Evolutionary conservation across 92 coral and sea anemone species (phyloP), one percentile per base, ranked within the genome.

Genomic region (Umimayanthus chanpuru): DNA sequence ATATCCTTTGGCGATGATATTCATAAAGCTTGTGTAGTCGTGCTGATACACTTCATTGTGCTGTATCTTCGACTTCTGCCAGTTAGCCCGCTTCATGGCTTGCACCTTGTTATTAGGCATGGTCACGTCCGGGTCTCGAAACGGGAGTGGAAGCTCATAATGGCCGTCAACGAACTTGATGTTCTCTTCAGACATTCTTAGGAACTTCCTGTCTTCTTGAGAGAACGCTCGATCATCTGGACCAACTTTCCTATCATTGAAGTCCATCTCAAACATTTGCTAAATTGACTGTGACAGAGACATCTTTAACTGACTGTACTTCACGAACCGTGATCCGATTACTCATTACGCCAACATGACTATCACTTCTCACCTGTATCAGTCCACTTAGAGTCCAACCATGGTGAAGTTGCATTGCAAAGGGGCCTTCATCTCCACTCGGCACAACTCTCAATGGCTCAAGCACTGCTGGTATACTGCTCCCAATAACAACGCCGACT

Each of bases 341-440:
- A 11, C 66, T 76, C 21, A 77, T 88, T 28, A 85, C 61, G 5
- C 44, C 73, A 5, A n/a, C n/a, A 4, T 32, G 74, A 28, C 66
- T 23, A 21, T 84, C 50, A 64, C 47, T 87, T 6, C 67, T 18
- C 38, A 90, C 44, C 53, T 43, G 71, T 43, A 93, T 65, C 14
- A 92, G 94, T 4, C 91, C n/a, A 44, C 91, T 89, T 40, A 93
- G 86, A 18, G 94, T 90, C 94, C 94, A 93, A 25, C 93, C 96
- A 77, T 93, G 92, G 36, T 90, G 82, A 15, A 91, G 88, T 23
- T 88, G 94, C 58, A 93, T 76, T 11, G 96, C 96, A 38, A 89
- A 93, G 23, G 96, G 92, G 32, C 96, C 96, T 81, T 86, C 80
- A 9, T 92, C 72, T 84, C 74, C 73, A 41, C 94, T 89, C 23